Conservation (phyloP, 2,113 vertebrate species). For the Forbesichthys papilliferus region DNA sequence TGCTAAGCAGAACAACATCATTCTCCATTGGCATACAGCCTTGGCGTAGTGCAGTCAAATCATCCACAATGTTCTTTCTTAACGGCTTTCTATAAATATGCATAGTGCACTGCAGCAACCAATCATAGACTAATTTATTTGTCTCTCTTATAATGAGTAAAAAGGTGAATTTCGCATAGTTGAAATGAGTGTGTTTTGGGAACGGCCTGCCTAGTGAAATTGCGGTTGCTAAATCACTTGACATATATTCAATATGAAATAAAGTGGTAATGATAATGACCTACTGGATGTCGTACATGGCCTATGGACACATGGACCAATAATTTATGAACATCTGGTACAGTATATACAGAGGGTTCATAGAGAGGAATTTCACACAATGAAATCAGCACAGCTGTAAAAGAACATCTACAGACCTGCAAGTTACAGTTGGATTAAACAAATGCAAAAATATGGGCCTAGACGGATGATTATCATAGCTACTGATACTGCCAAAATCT, state of each 20-base stretch:
- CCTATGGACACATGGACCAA: slow-evolving; percentile 22
- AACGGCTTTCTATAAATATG: slow-evolving; percentile 49
- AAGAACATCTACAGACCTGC: slow-evolving; percentile 7
- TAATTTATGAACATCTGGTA: slow-evolving; percentile 54
- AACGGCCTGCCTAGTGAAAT: slow-evolving; percentile 14
- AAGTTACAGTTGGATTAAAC: background rate
- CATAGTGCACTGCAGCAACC: slow-evolving; percentile 46
- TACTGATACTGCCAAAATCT: slow-evolving; percentile 12
- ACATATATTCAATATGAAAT: slow-evolving; percentile 21
- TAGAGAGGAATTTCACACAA: slow-evolving; percentile 13
- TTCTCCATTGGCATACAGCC: slow-evolving; percentile 52
- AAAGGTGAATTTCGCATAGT: slow-evolving; percentile 32
- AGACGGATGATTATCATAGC: background rate
- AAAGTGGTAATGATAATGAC: slow-evolving; percentile 10
- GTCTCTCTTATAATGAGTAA: slow-evolving; percentile 32
- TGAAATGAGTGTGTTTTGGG: slow-evolving; percentile 19
- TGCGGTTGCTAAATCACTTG: slow-evolving; percentile 23
- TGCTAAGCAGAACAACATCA: slow-evolving; percentile 43
- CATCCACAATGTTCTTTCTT: slow-evolving; percentile 44
- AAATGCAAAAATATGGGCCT: slow-evolving; percentile 3
- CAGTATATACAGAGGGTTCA: slow-evolving; percentile 43
- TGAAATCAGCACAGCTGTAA: slow-evolving; percentile 2
- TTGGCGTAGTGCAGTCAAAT: slow-evolving; percentile 48
- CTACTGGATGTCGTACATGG: slow-evolving; percentile 14
- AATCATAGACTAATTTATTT: slow-evolving; percentile 46